These are phyloP conservation scores for Protonemura montana DNA, from an alignment of 2,888 invertebrate genomes.

Conservation along the genomic window DNA sequence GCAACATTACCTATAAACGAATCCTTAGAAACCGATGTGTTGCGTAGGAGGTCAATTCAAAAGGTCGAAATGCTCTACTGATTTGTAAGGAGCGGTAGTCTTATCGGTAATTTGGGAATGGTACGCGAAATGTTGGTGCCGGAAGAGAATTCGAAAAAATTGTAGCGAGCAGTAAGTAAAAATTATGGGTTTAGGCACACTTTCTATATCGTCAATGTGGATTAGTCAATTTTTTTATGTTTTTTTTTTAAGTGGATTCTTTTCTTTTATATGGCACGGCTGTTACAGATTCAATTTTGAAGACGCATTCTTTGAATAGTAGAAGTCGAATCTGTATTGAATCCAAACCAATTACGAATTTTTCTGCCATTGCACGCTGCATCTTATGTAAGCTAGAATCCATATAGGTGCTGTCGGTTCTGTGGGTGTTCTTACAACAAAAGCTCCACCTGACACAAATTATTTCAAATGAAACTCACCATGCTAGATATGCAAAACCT, in stretches of 20 bases:
- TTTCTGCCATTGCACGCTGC: neutral
- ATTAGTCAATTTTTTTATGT: conserved; percentile 3
- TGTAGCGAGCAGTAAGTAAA: neutral
- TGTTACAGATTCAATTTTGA: neutral
- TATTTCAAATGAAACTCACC: neutral
- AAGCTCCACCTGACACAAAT: neutral
- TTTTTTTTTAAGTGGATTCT: neutral
- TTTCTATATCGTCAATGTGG: neutral
- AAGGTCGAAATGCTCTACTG: conserved; percentile 22
- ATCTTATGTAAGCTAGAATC: neutral
- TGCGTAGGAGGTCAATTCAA: conserved; percentile 9
- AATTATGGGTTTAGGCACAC: neutral
- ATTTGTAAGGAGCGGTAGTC: neutral
- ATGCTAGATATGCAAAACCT: neutral
- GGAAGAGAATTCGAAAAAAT: neutral
- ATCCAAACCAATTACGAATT: neutral
- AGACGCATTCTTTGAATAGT: neutral
- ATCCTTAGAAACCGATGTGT: conserved; percentile 20
- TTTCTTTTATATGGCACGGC: neutral
- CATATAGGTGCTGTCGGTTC: neutral
- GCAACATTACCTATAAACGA: conserved; percentile 24
- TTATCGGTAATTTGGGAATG: neutral
- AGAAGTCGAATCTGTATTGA: neutral
- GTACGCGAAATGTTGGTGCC: neutral
- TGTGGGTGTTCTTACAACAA: neutral